Conservation (phyloP, 30 jellyfish, hydroid and myxozoan species). For the Chironex yamaguchii region DNA sequence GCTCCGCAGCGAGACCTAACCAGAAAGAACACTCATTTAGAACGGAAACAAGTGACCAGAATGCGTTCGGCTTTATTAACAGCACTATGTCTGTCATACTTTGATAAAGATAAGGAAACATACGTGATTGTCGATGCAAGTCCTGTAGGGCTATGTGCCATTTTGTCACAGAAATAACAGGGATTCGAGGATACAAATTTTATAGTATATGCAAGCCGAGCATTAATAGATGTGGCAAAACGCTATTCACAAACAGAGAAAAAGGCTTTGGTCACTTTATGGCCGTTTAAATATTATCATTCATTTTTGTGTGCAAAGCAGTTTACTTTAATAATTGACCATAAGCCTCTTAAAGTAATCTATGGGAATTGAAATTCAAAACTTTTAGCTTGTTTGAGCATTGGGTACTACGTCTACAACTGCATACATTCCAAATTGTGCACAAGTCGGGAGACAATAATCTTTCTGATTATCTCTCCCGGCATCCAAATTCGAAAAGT, state of each 20-base stretch:
- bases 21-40: not conserved
- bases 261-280: constrained; percentile 27
- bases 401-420: constrained; percentile 1
- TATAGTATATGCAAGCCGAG: constrained; percentile 50
- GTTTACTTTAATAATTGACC: constrained; percentile 11
- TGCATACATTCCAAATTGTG: not conserved
- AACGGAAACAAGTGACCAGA: constrained; percentile 17
- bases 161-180: constrained; percentile 13
- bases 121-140: constrained; percentile 21
- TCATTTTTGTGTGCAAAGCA: constrained; percentile 23
- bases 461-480: constrained; percentile 30
- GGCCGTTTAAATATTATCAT: constrained; percentile 44
- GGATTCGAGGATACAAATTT: not conserved
- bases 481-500: no score
- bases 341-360: not conserved
- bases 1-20: constrained; percentile 27
- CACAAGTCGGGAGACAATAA: constrained; percentile 13
- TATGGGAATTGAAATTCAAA: not conserved
- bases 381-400: no score
- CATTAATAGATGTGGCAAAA: constrained; percentile 20
- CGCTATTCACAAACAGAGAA: constrained; percentile 60
- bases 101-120: constrained; percentile 33
- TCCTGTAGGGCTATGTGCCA: constrained; percentile 12
- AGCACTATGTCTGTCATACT: constrained; percentile 2
- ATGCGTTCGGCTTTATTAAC: constrained; percentile 14